A percentile compares a stretch with the other conserved stretches of the same genome.
Evolutionary conservation across 2,797 vertebrate genomes (phyloP).

Genomic region (Amphiprion clarkii): DNA sequence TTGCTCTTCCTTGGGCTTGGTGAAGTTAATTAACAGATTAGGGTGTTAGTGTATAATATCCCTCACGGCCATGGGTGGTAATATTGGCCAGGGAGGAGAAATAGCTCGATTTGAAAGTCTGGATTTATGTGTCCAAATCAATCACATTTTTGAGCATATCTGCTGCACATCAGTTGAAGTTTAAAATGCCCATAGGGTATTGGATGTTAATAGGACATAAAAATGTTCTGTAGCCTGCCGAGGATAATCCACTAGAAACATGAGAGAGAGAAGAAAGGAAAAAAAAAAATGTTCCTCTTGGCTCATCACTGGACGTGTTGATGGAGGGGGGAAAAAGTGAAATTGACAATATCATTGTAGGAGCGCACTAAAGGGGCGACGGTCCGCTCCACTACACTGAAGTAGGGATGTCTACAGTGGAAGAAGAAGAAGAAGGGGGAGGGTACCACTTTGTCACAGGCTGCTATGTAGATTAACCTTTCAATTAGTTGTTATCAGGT

Average conservation of each 20-base stretch:
- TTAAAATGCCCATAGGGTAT: conserved; percentile 60
- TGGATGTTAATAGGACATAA: conserved; percentile 63
- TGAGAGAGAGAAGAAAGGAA: conserved; percentile 35
- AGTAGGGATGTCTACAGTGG: conserved; percentile 86
- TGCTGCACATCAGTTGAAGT: conserved; percentile 53
- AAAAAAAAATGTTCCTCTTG: conserved; percentile 57
- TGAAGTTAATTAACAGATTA: conserved; percentile 77
- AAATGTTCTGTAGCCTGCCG: conserved; percentile 45
- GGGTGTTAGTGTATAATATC: conserved; percentile 61
- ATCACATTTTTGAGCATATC: conserved; percentile 33
- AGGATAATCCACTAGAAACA: conserved; percentile 39
- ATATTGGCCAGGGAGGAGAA: conserved; percentile 41
- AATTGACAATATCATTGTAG: conserved; percentile 83
- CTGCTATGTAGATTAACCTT: conserved; percentile 97
- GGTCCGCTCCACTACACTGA: conserved; percentile 84
- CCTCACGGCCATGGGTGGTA: conserved; percentile 37
- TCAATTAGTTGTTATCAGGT: conserved; percentile 97
- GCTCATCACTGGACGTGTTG: conserved; percentile 77
- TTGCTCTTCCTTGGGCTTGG: conserved; percentile 65
- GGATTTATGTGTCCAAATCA: conserved; percentile 47
- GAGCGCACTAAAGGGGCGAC: conserved; percentile 83
- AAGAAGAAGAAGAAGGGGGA: conserved; percentile 88
- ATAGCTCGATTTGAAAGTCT: conserved; percentile 31
- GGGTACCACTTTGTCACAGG: conserved; percentile 95
- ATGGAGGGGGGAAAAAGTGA: conserved; percentile 70